Evolutionary conservation across 2,797 vertebrate species (phyloP), one percentile per base, ranked within the genome.

Genomic region (Rallus crepitans): DNA sequence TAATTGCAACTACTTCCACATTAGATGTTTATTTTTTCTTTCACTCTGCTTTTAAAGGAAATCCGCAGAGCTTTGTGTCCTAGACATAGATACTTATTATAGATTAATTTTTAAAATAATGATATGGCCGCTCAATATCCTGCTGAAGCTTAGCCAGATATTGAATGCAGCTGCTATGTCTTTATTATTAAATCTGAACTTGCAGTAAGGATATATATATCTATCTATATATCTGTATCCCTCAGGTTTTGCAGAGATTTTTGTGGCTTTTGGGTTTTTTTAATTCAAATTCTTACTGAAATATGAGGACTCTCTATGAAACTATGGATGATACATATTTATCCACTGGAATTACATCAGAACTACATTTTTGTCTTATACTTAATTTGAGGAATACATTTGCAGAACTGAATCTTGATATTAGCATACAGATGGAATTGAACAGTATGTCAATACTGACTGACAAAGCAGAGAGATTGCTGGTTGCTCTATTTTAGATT

Each of bases 381-480:
- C 94, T 96, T 89, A 90, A 94, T 97, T 97, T 93, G 90, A 96
- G 93, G 85, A 95, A 92, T 93, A 70, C 28, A 95, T 96, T 96
- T 97, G 45, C 68, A 94, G 89, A 93, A 93, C 94, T 79, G 89
- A 96, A 96, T 98, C 64, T 95, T 84, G 20, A 86, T 97, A 98
- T 98, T 98, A 98, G 80, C 97, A 98, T 98, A 97, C 84, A 98
- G 96, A 98, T 96, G 85, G 95, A 97, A 96, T 84, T 97, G 94
- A 97, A 93, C 90, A 95, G 80, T 97, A 92, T 96, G 95, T 97
- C 97, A 98, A 96, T 96, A 97, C 64, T 96, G 96, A 97, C 97
- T 97, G 97, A 96, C 87, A 97, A 97, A 96, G 80, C 91, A 97
- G 96, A 97, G 96, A 96, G 94, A 92, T 96, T 95, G 57, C 91